Conservation (phyloP, 2,113 vertebrate species). For the Cettia cetti region DNA sequence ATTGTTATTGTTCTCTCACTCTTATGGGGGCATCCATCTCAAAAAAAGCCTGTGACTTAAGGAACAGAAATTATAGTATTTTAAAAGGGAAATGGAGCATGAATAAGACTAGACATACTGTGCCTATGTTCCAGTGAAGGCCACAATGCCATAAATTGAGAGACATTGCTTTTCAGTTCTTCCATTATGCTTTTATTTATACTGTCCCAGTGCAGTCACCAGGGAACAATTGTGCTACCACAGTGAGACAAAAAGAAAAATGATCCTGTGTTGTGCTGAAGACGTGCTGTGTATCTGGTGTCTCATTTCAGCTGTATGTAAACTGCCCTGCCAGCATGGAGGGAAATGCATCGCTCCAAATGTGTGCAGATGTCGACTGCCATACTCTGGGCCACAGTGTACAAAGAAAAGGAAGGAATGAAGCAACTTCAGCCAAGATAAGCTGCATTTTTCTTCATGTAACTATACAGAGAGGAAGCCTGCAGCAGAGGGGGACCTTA, state of each 20-base stretch:
- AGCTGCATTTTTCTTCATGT: not conserved
- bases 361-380: constrained; percentile 77
- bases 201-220: not conserved
- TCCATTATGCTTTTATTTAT: constrained; percentile 50
- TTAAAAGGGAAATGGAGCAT: not conserved
- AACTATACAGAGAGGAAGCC: not conserved
- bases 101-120: not conserved
- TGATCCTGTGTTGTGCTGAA: not conserved
- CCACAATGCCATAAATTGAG: not conserved
- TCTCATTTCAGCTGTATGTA: constrained; percentile 76
- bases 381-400: constrained; percentile 75
- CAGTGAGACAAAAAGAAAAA: constrained; percentile 10
- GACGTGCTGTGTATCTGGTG: not conserved
- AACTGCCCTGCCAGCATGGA: constrained; percentile 77
- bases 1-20: not conserved
- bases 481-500: not conserved
- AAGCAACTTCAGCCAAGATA: not conserved
- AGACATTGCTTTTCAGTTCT: constrained; percentile 4
- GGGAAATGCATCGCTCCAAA: constrained; percentile 84
- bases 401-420: constrained; percentile 75
- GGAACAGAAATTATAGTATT: not conserved
- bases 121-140: not conserved
- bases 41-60: not conserved
- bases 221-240: constrained; percentile 13
- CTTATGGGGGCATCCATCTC: not conserved